phyloP scores from a whole-genome alignment of 2,797 vertebrate genomes.

The Threskiornis aethiopicus region DNA sequence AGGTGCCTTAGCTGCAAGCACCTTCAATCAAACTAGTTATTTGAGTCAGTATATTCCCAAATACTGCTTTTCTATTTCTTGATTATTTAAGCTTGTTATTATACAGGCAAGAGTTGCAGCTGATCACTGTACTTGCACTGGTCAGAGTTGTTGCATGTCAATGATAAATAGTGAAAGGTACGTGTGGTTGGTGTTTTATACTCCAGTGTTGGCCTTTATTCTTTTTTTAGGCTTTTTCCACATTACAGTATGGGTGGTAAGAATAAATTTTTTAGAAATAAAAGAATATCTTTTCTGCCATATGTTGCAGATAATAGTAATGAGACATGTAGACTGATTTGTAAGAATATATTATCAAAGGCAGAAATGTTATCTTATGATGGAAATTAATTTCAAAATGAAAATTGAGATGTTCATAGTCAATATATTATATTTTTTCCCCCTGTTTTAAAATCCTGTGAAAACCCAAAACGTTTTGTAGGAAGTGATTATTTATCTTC shows the following conservation, averaged over 20 bases:
- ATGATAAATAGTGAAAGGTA: neutral
- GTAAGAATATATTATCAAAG: neutral
- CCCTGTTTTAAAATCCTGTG: neutral
- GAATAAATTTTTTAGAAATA: neutral
- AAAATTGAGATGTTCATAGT: neutral
- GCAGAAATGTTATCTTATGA: neutral
- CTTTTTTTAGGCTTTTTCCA: neutral
- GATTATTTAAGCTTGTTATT: neutral
- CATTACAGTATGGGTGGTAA: neutral
- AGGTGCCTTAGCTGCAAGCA: neutral
- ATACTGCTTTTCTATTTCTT: neutral
- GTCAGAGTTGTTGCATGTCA: neutral
- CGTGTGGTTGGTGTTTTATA: neutral
- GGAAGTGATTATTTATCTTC: neutral
- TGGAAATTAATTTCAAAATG: neutral
- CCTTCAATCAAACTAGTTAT: neutral
- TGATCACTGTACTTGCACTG: neutral
- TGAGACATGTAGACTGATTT: neutral
- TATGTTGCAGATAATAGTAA: neutral
- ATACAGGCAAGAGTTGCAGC: neutral
- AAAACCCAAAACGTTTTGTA: neutral
- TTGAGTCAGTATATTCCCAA: neutral
- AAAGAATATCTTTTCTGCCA: neutral
- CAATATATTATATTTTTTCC: neutral
- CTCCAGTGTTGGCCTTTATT: neutral